phyloP scores from a whole-genome alignment of 2,888 invertebrate genomes.

The Epistrophella euchroma region DNA sequence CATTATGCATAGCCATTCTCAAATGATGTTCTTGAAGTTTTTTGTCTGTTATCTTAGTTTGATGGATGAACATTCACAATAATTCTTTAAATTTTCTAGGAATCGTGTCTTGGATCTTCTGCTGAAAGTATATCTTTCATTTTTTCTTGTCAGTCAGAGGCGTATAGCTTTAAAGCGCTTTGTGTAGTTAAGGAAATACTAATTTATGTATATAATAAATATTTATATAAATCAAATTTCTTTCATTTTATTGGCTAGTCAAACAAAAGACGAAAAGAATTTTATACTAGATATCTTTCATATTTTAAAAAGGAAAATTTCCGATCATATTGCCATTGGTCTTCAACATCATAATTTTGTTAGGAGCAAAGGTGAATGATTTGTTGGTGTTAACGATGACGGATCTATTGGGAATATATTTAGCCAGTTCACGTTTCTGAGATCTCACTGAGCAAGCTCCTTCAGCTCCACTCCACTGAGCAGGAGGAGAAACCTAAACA shows the following conservation, averaged over 20 bases:
- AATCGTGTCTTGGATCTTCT: conserved; percentile 59
- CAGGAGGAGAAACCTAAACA: too few species aligned
- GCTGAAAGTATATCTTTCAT: conserved; percentile 74
- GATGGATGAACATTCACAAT: neutral
- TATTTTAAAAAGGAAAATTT: too few species aligned
- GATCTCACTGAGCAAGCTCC: too few species aligned
- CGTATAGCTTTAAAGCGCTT: neutral
- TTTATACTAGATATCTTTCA: too few species aligned
- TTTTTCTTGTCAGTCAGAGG: conserved; percentile 69
- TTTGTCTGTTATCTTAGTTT: neutral
- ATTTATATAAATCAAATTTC: neutral
- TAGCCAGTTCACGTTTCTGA: too few species aligned
- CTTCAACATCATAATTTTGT: too few species aligned
- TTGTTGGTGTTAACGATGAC: too few species aligned
- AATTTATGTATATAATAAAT: neutral
- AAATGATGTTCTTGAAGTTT: conserved; percentile 48
- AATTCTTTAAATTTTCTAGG: conserved; percentile 49
- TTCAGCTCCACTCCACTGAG: too few species aligned
- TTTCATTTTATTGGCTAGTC: neutral
- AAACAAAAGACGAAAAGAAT: too few species aligned
- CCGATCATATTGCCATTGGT: too few species aligned
- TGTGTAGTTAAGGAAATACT: neutral
- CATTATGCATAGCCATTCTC: conserved; percentile 75
- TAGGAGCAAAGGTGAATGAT: too few species aligned
- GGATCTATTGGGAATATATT: too few species aligned